phyloP scores from a whole-genome alignment of 2,888 invertebrate species.

The Tachystola acroxantha region DNA sequence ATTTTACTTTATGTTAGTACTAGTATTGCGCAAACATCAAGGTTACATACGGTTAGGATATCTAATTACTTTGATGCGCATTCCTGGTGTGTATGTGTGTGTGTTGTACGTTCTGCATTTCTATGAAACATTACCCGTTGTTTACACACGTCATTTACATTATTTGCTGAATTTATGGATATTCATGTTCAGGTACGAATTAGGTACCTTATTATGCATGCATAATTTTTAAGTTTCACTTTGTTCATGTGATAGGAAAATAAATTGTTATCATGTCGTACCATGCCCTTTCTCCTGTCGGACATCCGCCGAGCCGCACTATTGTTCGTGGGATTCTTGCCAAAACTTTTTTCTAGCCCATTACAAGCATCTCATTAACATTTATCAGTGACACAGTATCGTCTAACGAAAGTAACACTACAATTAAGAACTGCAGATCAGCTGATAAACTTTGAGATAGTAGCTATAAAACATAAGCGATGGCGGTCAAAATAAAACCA shows the following conservation, averaged over 20 bases:
- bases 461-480: constrained; percentile 7
- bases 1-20: too few species aligned
- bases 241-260: constrained; percentile 1
- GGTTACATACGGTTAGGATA: too few species aligned
- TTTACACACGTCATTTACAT: too few species aligned
- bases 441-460: constrained; percentile 24
- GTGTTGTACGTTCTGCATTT: too few species aligned
- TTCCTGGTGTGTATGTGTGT: too few species aligned
- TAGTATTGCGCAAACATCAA: too few species aligned
- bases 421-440: constrained; percentile 20
- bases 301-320: constrained; percentile 11
- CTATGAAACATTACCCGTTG: too few species aligned
- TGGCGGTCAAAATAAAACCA: too few species aligned
- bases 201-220: too few species aligned
- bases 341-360: constrained; percentile 28
- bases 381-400: constrained; percentile 32
- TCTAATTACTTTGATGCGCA: too few species aligned
- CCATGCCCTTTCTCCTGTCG: constrained; percentile 27
- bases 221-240: constrained; percentile 1
- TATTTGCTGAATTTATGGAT: too few species aligned
- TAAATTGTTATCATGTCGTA: neutral
- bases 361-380: constrained; percentile 41
- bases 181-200: too few species aligned
- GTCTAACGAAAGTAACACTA: constrained; percentile 35
- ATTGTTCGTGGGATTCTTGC: constrained; percentile 29